These are phyloP conservation scores for Zosterops hypoxanthus DNA, from an alignment of 2,113 vertebrate species.

Conservation along the genomic window DNA sequence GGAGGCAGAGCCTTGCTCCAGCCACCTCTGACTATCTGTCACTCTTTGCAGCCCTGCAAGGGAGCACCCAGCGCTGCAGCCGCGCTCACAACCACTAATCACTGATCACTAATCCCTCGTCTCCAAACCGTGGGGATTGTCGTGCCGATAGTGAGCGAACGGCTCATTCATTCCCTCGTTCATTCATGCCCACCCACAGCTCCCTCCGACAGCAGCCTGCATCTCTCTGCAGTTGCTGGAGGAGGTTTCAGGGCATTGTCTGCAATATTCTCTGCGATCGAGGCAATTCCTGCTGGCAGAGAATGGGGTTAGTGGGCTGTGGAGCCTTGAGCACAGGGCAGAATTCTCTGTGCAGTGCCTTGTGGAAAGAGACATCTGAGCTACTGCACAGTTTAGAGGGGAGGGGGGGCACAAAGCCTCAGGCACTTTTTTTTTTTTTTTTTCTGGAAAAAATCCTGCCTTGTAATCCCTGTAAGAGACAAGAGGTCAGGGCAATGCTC, in stretches of 20 bases:
- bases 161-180: slow-evolving; percentile 25
- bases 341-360: neutral
- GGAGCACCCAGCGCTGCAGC: neutral
- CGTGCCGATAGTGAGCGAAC: neutral
- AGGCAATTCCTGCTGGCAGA: neutral
- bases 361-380: neutral
- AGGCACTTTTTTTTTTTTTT: neutral
- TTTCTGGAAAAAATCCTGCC: neutral
- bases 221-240: neutral
- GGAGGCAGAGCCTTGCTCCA: neutral
- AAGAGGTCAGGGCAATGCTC: neutral
- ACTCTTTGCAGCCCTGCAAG: neutral
- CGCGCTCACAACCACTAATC: neutral
- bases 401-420: neutral
- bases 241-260: slow-evolving; percentile 5
- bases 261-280: neutral
- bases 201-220: neutral
- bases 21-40: neutral
- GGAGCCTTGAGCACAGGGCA: neutral
- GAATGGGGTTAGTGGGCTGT: neutral
- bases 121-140: neutral
- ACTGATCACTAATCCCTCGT: neutral
- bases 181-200: slow-evolving; percentile 44
- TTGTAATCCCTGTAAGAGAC: neutral
- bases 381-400: neutral